Evolutionary conservation across 2,797 vertebrate species (phyloP).

Genomic region (Chanos chanos): DNA sequence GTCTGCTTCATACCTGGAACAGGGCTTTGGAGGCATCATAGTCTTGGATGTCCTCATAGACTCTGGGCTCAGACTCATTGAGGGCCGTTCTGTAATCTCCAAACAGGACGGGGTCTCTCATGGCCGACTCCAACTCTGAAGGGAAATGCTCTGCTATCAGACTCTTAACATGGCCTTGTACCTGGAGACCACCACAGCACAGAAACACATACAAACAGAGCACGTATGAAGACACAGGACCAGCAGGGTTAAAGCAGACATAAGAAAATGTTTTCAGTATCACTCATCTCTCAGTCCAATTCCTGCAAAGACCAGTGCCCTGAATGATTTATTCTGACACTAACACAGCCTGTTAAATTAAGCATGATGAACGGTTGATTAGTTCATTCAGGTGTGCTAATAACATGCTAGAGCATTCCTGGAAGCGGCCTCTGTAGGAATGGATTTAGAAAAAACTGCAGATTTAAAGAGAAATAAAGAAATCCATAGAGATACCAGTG

Average conservation of each 20-base stretch:
- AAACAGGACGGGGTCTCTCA: constrained; percentile 89
- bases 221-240: too few relatives aligned
- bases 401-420: too few relatives aligned
- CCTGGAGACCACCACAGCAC: constrained; percentile 62
- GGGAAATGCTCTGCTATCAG: constrained; percentile 79
- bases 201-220: too few relatives aligned
- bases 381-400: too few relatives aligned
- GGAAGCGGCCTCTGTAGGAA: too few relatives aligned
- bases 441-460: too few relatives aligned
- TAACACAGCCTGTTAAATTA: too few relatives aligned
- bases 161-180: constrained; percentile 77
- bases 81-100: constrained; percentile 90
- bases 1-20: constrained; percentile 78
- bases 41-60: constrained; percentile 93
- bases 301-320: too few relatives aligned
- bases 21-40: constrained; percentile 88
- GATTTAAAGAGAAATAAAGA: background rate
- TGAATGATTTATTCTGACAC: too few relatives aligned
- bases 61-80: constrained; percentile 74
- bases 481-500: constrained; percentile 69
- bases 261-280: background rate
- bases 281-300: too few relatives aligned
- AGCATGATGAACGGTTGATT: too few relatives aligned
- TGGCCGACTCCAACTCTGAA: constrained; percentile 70
- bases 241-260: too few relatives aligned